Evolutionary conservation across 23 tunicate genomes (phyloP), one percentile per base, ranked within the genome.

Genomic region (Clavelina lepadiformis): DNA sequence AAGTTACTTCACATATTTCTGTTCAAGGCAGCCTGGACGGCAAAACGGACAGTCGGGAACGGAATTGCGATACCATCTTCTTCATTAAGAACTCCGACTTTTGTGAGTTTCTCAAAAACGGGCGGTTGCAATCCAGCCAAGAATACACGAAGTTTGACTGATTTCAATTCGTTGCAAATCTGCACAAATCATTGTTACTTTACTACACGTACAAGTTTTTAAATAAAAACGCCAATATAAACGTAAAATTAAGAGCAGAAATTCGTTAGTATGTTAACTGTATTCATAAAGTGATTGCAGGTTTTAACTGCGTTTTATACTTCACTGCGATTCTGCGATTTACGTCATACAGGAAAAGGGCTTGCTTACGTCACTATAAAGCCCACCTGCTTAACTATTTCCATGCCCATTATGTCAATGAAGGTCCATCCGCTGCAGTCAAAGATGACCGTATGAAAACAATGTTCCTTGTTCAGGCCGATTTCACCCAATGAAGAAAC

Each of bases 341-440:
- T n/a, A n/a, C n/a, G n/a, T n/a, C n/a, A n/a, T n/a, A 41, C 15
- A 15, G 15, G 15, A 41, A 41, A 41, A 11, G 49, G 49, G 15
- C 49, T 41, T 11, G 15, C 49, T 11, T 41, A 53, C 59, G 59
- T n/a, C 21, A 53, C 59, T 11, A 26, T n/a, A n/a, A n/a, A n/a
- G n/a, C 75, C 28, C 0, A 80, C 96, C 73, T 80, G 82, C 31
- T 67, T 31, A 28, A 88, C 4, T n/a, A 68, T 22, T 3, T 72
- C 84, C 72, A 88, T 54, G 11, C 96, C 96, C 79, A 88, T 80
- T 3, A 66, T 55, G 46, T 88, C 96, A 24, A 88, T 88, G 56
- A 80, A 73, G 23, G 68, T 80, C 96, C 96, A 88, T 7, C 79
- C 63, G 20, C 82, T 51, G 53, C 96, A 88, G 53, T 88, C 96